Base-by-base conservation (phyloP, 2,888 invertebrate genomes). In the Halictus quadricinctus region DNA sequence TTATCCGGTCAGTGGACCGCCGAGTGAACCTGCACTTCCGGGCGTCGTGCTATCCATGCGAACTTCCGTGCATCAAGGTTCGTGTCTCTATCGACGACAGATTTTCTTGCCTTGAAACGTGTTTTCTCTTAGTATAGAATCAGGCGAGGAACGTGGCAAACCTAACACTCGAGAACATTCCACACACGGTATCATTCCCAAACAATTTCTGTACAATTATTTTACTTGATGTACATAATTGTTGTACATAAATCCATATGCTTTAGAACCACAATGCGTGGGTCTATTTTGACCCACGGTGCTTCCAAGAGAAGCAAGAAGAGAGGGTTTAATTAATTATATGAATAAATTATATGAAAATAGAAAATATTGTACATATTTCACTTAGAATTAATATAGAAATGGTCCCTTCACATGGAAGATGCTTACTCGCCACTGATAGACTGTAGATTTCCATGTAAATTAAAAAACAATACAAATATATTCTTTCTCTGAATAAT, bases 1-100 rank as follows among this genome's bases (percentile, higher is more conserved):
- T 96, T 98, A 97, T 95, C 98, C 98, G 94, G 96, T 98, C 92
- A 97, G 97, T 91, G 94, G 96, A 96, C 88, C 96, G 96, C 85
- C 96, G 95, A 91, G 96, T 95, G 91, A 96, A 96, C 95, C 95
- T 96, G 95, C 94, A 94, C 94, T 94, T 92, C 94, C 85, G 96
- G 96, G 94, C 95, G 95, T 94, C 94, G 94, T 94, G 93, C 93
- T 94, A 94, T 94, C 94, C 94, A 94, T 94, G 94, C 94, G 94
- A 94, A 91, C 93, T 94, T 81, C 96, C 96, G 90, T 96, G 95
- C 91, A 94, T 94, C 94, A 94, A 94, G 96, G 94, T 94, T 94
- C 94, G 94, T 94, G 91, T 93, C 92, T 92, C 90, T 86, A 64
- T 77, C 87, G 91, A 92, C 91, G 89, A 91, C 91, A 88, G 92